Conservation (phyloP, 1,140 invertebrate species). For the Zeugodacus cucurbitae region DNA sequence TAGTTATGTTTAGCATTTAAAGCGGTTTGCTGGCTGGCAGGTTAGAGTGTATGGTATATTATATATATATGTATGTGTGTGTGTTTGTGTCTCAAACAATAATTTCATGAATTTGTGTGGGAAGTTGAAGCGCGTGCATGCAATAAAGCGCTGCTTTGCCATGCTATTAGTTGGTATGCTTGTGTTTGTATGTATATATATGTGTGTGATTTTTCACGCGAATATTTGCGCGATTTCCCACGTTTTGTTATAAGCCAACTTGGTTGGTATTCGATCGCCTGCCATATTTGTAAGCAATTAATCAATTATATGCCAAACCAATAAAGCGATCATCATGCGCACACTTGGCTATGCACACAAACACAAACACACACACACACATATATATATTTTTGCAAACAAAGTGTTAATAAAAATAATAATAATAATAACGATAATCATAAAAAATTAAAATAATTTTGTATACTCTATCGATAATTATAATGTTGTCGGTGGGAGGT, state of each 20-base stretch:
- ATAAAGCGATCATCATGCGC: conserved; percentile 27
- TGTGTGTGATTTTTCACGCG: conserved; percentile 21
- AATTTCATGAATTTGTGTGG: conserved; percentile 33
- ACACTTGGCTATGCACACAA: not conserved
- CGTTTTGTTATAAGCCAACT: conserved; percentile 13
- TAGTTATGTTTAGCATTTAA: not conserved
- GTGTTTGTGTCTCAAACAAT: not conserved
- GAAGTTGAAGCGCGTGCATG: conserved; percentile 27
- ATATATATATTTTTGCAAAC: not conserved
- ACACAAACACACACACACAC: not conserved
- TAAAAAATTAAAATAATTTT: not conserved
- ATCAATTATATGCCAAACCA: conserved; percentile 36
- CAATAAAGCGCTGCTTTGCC: not conserved
- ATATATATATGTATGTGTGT: not conserved
- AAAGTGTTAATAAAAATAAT: not conserved
- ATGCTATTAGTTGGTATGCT: not conserved
- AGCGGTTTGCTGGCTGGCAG: not conserved
- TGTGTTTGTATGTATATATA: not conserved
- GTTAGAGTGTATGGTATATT: not conserved
- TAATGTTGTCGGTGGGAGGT: not conserved
- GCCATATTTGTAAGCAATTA: conserved; percentile 35
- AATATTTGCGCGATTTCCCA: conserved; percentile 36
- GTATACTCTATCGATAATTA: not conserved
- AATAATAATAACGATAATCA: not conserved
- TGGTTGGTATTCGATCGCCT: conserved; percentile 24